Base-by-base conservation (phyloP, 1,140 invertebrate genomes). In the Agrypnia vestita region DNA sequence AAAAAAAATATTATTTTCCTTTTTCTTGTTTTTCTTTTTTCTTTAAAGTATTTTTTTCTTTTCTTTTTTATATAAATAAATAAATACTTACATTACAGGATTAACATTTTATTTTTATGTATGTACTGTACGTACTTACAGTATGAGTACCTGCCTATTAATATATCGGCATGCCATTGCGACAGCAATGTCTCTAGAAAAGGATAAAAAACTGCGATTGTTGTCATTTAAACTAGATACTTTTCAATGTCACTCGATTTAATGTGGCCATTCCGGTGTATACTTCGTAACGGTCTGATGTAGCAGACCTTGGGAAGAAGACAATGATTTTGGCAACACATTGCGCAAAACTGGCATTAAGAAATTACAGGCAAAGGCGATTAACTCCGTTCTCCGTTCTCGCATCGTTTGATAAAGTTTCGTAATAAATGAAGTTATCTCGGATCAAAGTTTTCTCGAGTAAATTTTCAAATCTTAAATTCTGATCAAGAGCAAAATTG, bases 341-440 rank as follows among this genome's bases (percentile, higher is more conserved):
- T 67, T 67, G 62, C 62, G 62, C 62, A 43, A 67, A 43, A 17
- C 55, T 21, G 35, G n/a, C 62, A 67, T 67, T 67, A 67, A 67
- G 62, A 67, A 67, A 67, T 71, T 71, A 71, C 67, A 19, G 11
- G 11, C 67, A 13, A 51, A 71, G 19, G 19, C 67, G 67, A 71
- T 51, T 71, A 71, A 71, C 12, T 71, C 17, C 67, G 46, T 53
- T 51, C 12, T 71, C 17, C 67, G 46, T 53, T 51, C 47, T 71
- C 67, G 67, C 67, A 13, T 13, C 67, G 67, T 51, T 51, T 71
- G 47, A 71, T 51, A 53, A 71, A 71, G 46, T 71, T 71, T 71
- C 67, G 15, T 71, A 71, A 71, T 53, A 71, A 71, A 71, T 71
- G 67, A 71, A 71, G 46, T 71, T 71, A 71, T 71, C 67, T 71